These are phyloP conservation scores for Peribatodes rhomboidaria DNA, from an alignment of 2,888 invertebrate genomes.

Conservation along the genomic window DNA sequence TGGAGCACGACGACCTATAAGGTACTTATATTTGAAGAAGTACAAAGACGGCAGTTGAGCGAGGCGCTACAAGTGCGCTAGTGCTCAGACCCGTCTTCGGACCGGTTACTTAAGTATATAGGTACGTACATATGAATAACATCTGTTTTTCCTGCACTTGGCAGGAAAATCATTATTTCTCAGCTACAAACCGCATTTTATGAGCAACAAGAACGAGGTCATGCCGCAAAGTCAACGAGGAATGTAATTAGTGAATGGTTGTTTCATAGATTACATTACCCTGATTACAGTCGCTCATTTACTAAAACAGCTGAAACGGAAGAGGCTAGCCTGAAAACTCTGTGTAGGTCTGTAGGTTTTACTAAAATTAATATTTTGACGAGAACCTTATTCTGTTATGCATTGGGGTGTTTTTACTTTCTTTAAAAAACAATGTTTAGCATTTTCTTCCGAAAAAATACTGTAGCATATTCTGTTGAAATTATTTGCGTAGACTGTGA, in stretches of 20 bases:
- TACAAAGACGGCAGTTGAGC: no score
- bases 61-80: no score
- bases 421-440: no score
- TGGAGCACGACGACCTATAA: no score
- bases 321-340: conserved; percentile 8
- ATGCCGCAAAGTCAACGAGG: conserved; percentile 24
- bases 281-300: conserved; percentile 48
- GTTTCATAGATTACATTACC: conserved; percentile 50
- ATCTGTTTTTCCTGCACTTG: background rate
- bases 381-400: background rate
- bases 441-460: no score
- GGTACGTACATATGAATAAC: background rate
- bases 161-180: background rate
- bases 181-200: conserved; percentile 1
- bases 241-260: conserved; percentile 52
- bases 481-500: no score
- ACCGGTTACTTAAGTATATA: no score
- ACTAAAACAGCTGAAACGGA: conserved; percentile 24
- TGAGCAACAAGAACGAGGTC: conserved; percentile 31
- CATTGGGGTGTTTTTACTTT: background rate
- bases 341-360: background rate
- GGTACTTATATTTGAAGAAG: no score
- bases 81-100: no score
- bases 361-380: background rate
- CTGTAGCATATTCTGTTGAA: no score